Conservation (phyloP, 2,113 vertebrate species). For the Calyptommatus sinebrachiatus region DNA sequence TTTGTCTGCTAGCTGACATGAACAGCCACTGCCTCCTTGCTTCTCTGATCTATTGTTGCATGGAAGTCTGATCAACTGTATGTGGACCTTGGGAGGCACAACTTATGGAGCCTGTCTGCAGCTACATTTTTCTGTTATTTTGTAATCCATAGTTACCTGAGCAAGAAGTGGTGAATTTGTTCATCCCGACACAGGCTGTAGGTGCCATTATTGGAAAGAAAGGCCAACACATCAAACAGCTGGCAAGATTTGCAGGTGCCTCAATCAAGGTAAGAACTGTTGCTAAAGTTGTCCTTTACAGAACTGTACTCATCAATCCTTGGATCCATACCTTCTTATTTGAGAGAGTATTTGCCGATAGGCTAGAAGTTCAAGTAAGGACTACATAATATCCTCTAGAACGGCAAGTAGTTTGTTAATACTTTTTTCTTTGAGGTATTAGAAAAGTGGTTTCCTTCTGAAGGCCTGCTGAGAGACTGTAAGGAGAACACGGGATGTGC, state of each 20-base stretch:
- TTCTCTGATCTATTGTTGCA: neutral
- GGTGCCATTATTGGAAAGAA: conserved; percentile 96
- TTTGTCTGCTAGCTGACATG: neutral
- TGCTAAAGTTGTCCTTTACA: neutral
- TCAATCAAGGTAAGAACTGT: conserved; percentile 87
- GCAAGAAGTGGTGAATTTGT: conserved; percentile 93
- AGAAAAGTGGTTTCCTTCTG: neutral
- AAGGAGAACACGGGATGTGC: no score
- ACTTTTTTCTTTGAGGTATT: neutral
- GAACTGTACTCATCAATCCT: neutral
- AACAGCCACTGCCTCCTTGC: neutral
- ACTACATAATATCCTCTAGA: neutral
- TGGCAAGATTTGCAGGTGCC: conserved; percentile 90
- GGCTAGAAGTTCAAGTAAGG: neutral
- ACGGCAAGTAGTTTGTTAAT: neutral
- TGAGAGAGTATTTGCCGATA: neutral
- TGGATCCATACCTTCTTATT: neutral
- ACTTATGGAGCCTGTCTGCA: accelerated
- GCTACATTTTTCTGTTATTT: neutral
- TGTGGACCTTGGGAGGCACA: neutral
- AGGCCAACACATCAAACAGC: conserved; percentile 94
- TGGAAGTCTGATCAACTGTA: neutral
- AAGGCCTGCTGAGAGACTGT: no score
- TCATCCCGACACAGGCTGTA: conserved; percentile 94
- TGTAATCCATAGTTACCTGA: conserved; percentile 75